Percentiles rank a stretch among this genome's conserved stretches.
Conservation (phyloP, 2,797 vertebrate genomes). For the Babyrousa celebensis region DNA sequence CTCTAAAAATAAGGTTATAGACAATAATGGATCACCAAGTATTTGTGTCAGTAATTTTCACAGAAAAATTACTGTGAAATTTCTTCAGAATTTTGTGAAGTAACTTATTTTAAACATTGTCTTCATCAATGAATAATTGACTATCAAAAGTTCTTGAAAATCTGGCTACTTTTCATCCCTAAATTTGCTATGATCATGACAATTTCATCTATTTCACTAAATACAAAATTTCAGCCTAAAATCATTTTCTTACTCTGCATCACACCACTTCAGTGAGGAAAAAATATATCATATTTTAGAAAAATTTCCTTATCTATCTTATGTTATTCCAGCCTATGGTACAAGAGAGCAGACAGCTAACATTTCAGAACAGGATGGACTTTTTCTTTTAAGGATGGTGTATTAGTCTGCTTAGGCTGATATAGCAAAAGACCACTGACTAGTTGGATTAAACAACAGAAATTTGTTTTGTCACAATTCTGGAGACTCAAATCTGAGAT, state of each 20-base stretch:
- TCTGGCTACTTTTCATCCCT: background rate
- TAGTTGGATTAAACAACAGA: background rate
- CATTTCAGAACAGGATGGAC: rapidly evolving
- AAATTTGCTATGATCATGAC: background rate
- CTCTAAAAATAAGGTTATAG: background rate
- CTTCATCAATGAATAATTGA: background rate
- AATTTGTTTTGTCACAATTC: background rate
- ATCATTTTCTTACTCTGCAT: background rate
- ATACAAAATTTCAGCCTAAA: background rate
- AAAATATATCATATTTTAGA: background rate
- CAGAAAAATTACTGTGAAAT: background rate
- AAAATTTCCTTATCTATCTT: background rate
- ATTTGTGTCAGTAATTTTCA: background rate
- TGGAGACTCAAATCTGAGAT: background rate
- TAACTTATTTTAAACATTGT: background rate
- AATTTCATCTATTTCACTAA: background rate
- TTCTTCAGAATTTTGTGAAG: background rate
- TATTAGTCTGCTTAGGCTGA: background rate
- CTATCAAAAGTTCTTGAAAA: background rate
- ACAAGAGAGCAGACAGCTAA: background rate
- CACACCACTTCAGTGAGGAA: background rate
- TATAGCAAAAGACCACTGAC: background rate
- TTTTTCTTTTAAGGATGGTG: background rate
- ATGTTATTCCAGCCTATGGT: background rate
- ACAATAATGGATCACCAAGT: background rate